Evolutionary conservation across 2,797 vertebrate species (phyloP).

Genomic region (Peromyscus attwateri): DNA sequence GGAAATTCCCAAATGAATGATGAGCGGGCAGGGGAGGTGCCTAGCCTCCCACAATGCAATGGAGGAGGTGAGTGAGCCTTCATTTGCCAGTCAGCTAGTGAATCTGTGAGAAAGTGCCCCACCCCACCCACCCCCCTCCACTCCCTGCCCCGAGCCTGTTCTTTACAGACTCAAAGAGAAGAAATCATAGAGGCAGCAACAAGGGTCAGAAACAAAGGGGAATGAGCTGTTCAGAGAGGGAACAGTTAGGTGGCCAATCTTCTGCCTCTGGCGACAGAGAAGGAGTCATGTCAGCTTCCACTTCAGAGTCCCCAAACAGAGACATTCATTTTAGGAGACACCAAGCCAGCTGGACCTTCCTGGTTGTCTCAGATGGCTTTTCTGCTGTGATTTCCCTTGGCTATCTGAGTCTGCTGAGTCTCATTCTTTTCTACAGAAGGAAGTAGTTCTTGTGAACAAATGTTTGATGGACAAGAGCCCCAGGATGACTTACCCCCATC

Average conservation of each 20-base stretch:
- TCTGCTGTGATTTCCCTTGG: not conserved
- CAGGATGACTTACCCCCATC: not conserved
- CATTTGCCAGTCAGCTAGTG: not conserved
- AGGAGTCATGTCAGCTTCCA: not conserved
- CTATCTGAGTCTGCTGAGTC: too few species aligned
- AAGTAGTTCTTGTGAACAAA: not conserved
- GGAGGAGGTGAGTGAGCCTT: not conserved
- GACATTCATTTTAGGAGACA: not conserved
- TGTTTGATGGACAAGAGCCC: not conserved
- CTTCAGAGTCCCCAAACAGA: not conserved
- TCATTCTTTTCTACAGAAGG: not conserved
- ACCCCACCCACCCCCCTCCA: too few species aligned
- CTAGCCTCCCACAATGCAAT: rapidly evolving
- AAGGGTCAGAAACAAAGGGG: not conserved
- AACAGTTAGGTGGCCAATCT: not conserved
- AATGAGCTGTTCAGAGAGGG: not conserved
- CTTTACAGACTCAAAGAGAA: not conserved
- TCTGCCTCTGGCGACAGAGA: not conserved
- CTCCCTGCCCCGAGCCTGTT: not conserved
- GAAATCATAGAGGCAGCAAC: not conserved
- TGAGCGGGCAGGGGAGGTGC: not conserved
- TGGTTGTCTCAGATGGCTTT: not conserved
- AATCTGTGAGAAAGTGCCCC: too few species aligned
- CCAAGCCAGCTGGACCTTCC: not conserved
- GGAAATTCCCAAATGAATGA: not conserved